Conservation (phyloP, 2,888 invertebrate genomes). For the Mythimna albipuncta region DNA sequence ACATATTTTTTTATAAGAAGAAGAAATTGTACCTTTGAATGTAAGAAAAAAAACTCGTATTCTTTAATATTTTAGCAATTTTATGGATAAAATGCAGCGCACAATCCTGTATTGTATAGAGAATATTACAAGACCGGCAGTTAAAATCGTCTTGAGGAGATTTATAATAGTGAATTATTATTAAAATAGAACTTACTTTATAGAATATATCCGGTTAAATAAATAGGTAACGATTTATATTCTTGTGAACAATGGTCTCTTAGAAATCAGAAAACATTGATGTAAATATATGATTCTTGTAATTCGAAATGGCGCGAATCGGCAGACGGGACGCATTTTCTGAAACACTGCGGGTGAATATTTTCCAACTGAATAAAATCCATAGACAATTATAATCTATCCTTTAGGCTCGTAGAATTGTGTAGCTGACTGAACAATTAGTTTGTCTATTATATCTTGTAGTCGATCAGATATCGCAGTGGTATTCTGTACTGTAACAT, state of each 20-base stretch:
- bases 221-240: slow-evolving; percentile 25
- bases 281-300: slow-evolving; percentile 44
- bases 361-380: slow-evolving; percentile 50
- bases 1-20: neutral
- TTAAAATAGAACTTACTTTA: slow-evolving; percentile 37
- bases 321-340: slow-evolving; percentile 21
- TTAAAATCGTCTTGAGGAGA: slow-evolving; percentile 64
- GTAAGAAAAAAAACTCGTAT: neutral
- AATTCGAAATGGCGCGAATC: slow-evolving; percentile 35
- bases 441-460: slow-evolving; percentile 46
- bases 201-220: slow-evolving; percentile 23
- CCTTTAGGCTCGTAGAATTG: slow-evolving; percentile 51
- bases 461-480: slow-evolving; percentile 37
- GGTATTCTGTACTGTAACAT: slow-evolving; percentile 57
- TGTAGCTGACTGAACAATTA: slow-evolving; percentile 36
- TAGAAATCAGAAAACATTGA: slow-evolving; percentile 25
- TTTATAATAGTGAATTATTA: slow-evolving; percentile 15
- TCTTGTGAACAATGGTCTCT: slow-evolving; percentile 29
- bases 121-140: slow-evolving; percentile 73
- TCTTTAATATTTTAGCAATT: neutral
- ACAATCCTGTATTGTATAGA: slow-evolving; percentile 39
- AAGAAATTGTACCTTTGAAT: slow-evolving; percentile 1
- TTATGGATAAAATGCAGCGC: neutral
- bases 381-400: slow-evolving; percentile 45
- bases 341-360: slow-evolving; percentile 64